phyloP scores from a whole-genome alignment of 2,888 invertebrate genomes.

The Scaeva pyrastri region DNA sequence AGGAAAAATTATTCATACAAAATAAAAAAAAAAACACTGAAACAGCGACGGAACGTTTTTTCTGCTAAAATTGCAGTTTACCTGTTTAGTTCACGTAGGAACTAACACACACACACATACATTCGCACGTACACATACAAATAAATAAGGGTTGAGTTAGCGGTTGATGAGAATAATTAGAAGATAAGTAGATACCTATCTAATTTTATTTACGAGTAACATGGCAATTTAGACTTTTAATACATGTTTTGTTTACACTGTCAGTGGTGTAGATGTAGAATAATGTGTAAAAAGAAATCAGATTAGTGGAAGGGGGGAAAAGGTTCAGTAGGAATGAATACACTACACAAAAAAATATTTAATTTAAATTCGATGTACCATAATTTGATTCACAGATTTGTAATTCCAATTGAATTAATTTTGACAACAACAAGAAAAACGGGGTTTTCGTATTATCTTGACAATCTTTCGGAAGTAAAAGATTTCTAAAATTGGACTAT shows the following conservation, averaged over 20 bases:
- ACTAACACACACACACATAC: background rate
- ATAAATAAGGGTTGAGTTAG: slow-evolving; percentile 43
- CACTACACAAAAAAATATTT: background rate
- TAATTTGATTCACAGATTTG: no score
- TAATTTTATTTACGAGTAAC: slow-evolving; percentile 63
- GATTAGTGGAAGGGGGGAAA: background rate
- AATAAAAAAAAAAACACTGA: slow-evolving; percentile 29
- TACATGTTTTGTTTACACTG: slow-evolving; percentile 67
- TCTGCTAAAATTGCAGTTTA: slow-evolving; percentile 30
- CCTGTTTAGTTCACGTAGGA: background rate
- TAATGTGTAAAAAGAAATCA: background rate
- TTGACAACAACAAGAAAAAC: no score
- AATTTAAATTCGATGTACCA: no score
- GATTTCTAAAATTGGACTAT: no score
- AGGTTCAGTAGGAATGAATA: background rate
- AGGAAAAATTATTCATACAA: slow-evolving; percentile 15
- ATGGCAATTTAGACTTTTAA: slow-evolving; percentile 69
- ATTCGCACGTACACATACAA: slow-evolving; percentile 5
- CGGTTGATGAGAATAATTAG: slow-evolving; percentile 59
- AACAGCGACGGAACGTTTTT: slow-evolving; percentile 48
- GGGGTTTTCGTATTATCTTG: no score
- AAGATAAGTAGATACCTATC: slow-evolving; percentile 66
- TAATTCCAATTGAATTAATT: no score
- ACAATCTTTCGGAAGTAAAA: no score
- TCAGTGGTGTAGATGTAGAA: slow-evolving; percentile 49